Evolutionary conservation across 1,140 invertebrate species (phyloP).

Genomic region (Solenopsis fugax): DNA sequence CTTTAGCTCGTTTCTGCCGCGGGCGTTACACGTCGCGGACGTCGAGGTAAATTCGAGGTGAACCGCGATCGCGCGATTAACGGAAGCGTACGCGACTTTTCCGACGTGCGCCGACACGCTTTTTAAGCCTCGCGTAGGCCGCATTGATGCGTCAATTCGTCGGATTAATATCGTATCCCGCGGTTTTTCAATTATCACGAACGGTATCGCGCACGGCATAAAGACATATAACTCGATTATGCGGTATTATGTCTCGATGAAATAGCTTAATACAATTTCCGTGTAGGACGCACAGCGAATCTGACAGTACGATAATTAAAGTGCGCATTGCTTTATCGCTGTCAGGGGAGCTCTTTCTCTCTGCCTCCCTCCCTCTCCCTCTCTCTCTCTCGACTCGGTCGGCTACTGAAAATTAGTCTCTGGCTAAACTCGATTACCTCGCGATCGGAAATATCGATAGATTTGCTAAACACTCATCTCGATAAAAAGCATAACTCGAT

Average conservation of each 20-base stretch:
- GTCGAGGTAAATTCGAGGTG: background rate
- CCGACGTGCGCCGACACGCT: background rate
- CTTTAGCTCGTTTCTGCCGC: background rate
- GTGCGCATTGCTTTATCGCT: constrained; percentile 52
- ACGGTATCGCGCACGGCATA: constrained; percentile 7
- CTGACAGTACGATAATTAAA: constrained; percentile 60
- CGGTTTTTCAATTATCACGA: constrained; percentile 46
- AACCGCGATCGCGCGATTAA: background rate
- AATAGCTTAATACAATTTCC: constrained; percentile 51
- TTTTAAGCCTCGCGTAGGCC: background rate
- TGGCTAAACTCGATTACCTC: constrained; percentile 45
- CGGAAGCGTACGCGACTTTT: background rate
- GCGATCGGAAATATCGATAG: constrained; percentile 58
- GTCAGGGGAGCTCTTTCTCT: constrained; percentile 4
- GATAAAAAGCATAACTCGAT: constrained; percentile 53
- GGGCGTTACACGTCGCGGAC: background rate
- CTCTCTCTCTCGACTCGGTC: constrained; percentile 19
- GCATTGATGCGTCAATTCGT: constrained; percentile 35
- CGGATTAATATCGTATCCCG: constrained; percentile 34
- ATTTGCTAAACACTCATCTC: constrained; percentile 40
- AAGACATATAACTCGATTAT: constrained; percentile 58
- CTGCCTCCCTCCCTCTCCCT: background rate
- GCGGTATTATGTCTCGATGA: constrained; percentile 53
- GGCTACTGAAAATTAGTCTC: constrained; percentile 54
- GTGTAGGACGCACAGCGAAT: constrained; percentile 33